Percentiles rank a stretch among this genome's conserved stretches.
phyloP scores from a whole-genome alignment of 2,888 invertebrate species.

The Leptinotarsa haldemani region DNA sequence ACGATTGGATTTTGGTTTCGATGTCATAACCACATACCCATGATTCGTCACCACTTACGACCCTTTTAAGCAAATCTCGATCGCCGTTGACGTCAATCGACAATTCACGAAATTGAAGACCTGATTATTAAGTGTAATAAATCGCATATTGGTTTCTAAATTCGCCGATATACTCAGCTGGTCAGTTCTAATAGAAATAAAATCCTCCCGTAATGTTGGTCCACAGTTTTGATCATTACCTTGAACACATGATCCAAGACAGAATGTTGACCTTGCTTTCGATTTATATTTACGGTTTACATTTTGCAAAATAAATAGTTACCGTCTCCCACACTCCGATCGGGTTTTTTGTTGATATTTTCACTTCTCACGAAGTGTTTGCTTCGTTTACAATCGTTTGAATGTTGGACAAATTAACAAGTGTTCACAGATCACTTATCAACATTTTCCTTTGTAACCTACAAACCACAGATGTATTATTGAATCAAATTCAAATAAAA shows the following conservation, averaged over 20 bases:
- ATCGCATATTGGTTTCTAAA: not conserved
- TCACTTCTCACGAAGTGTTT: not conserved
- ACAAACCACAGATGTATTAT: no score
- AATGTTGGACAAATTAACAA: no score
- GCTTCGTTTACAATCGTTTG: no score
- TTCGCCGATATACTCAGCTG: not conserved
- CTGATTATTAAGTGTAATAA: conserved; percentile 9
- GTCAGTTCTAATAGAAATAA: conserved; percentile 9
- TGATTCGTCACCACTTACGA: no score
- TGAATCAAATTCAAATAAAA: no score
- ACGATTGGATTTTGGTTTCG: no score
- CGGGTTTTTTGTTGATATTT: not conserved
- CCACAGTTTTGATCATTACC: conserved; percentile 8
- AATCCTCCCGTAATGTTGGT: not conserved
- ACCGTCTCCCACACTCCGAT: not conserved
- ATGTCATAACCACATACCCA: no score
- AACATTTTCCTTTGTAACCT: no score
- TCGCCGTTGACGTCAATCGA: no score
- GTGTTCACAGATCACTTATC: no score
- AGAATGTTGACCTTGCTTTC: not conserved
- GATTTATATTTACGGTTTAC: not conserved
- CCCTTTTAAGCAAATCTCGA: no score
- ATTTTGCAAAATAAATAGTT: not conserved
- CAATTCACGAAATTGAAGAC: not conserved
- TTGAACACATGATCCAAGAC: conserved; percentile 3